Conservation (phyloP, 2,888 invertebrate species). For the Acleris holmiana region DNA sequence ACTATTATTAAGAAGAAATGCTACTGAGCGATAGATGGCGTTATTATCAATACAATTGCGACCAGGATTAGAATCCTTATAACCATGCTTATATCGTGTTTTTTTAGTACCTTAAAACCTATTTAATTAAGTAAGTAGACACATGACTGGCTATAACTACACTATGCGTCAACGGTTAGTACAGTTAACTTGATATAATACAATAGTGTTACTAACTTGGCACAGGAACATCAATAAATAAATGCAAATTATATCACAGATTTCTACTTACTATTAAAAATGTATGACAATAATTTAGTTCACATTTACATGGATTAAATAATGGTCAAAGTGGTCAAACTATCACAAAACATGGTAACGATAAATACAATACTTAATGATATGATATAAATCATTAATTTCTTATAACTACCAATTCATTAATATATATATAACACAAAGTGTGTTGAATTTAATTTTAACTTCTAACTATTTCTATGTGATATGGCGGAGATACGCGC, state of each 20-base stretch:
- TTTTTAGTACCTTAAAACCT: too few species aligned
- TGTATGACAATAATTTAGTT: not conserved
- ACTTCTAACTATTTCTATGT: not conserved
- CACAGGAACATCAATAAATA: not conserved
- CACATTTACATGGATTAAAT: not conserved
- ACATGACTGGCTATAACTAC: too few species aligned
- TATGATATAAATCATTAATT: too few species aligned
- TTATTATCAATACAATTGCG: not conserved
- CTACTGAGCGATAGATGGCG: conserved; percentile 28
- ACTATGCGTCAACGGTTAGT: too few species aligned
- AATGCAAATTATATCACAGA: conserved; percentile 27
- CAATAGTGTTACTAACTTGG: not conserved
- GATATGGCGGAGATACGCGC: conserved; percentile 3
- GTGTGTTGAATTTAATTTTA: not conserved
- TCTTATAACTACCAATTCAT: too few species aligned
- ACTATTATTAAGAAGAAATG: not conserved
- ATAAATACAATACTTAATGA: too few species aligned
- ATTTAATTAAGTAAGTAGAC: too few species aligned
- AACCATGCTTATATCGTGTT: too few species aligned
- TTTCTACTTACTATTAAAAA: conserved; percentile 11
- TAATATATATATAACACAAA: not conserved
- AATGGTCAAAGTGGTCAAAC: too few species aligned
- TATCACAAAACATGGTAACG: too few species aligned
- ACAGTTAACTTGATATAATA: not conserved
- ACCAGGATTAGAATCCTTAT: too few species aligned